These are phyloP conservation scores for Thamnaconus septentrionalis DNA, from an alignment of 2,113 vertebrate species.

Conservation along the genomic window DNA sequence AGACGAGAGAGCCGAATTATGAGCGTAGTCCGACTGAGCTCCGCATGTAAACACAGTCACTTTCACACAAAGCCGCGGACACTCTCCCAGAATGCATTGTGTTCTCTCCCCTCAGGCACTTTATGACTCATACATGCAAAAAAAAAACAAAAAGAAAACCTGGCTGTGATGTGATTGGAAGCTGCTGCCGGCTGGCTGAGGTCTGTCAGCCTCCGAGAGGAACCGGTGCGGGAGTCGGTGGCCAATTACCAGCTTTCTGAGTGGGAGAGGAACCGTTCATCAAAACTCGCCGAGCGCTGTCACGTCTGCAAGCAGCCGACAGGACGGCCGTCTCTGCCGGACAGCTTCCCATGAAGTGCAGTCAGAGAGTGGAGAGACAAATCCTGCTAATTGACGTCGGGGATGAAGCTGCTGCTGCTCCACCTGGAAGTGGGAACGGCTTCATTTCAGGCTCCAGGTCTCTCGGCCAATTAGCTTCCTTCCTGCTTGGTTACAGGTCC, in stretches of 20 bases:
- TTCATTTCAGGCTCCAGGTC: slow-evolving; percentile 17
- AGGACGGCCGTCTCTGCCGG: slow-evolving; percentile 37
- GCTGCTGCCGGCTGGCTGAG: slow-evolving; percentile 9
- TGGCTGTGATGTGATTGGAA: slow-evolving; percentile 24
- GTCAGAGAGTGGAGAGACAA: no score
- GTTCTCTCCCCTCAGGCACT: slow-evolving; percentile 14
- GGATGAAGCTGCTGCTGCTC: slow-evolving; percentile 30
- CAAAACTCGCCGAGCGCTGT: slow-evolving; percentile 52
- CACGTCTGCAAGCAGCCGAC: slow-evolving; percentile 20
- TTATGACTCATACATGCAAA: slow-evolving; percentile 34
- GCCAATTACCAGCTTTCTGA: slow-evolving; percentile 58
- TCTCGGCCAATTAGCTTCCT: slow-evolving; percentile 26
- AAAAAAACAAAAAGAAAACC: slow-evolving; percentile 10
- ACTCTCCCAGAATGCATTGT: slow-evolving; percentile 8
- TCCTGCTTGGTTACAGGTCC: no score
- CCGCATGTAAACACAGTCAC: no score
- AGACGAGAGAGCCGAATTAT: no score
- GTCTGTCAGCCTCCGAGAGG: slow-evolving; percentile 33
- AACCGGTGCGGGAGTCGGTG: slow-evolving; percentile 27
- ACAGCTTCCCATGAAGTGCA: slow-evolving; percentile 39
- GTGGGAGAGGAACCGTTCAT: slow-evolving; percentile 61
- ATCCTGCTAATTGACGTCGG: slow-evolving; percentile 57
- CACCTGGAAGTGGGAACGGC: slow-evolving; percentile 54
- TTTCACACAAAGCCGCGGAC: slow-evolving; percentile 31
- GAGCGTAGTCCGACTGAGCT: no score